These are phyloP conservation scores for Clarias platycephalus DNA, from an alignment of 2,797 vertebrate genomes.

Conservation along the genomic window DNA sequence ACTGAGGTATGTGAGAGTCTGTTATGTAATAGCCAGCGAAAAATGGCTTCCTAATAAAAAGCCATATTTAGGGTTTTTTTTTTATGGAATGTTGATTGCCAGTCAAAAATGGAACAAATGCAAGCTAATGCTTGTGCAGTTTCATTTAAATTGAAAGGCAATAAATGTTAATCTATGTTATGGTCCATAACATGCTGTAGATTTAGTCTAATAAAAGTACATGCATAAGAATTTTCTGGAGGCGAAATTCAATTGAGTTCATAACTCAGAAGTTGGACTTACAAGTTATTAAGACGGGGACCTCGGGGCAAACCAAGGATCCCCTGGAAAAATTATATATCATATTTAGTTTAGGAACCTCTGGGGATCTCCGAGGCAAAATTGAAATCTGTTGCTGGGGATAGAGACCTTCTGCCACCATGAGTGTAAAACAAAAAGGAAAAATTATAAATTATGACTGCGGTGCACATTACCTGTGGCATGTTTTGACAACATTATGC, in stretches of 20 bases:
- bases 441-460: no score
- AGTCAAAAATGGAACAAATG: not conserved
- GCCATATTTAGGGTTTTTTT: not conserved
- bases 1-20: not conserved
- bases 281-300: not conserved
- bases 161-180: not conserved
- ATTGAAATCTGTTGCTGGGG: no score
- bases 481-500: no score
- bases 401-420: not conserved
- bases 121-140: not conserved
- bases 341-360: not conserved
- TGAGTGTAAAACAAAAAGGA: not conserved
- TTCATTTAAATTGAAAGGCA: not conserved
- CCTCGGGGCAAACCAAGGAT: not conserved
- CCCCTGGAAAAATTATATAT: not conserved
- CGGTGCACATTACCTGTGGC: no score
- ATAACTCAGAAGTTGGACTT: not conserved
- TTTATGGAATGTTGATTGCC: not conserved
- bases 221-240: not conserved
- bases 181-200: not conserved
- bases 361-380: not conserved
- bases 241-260: not conserved
- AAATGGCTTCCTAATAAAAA: not conserved
- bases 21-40: not conserved
- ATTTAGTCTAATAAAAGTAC: not conserved